These are phyloP conservation scores for Pelusios castaneus DNA, from an alignment of 2,113 vertebrate genomes.

Conservation along the genomic window DNA sequence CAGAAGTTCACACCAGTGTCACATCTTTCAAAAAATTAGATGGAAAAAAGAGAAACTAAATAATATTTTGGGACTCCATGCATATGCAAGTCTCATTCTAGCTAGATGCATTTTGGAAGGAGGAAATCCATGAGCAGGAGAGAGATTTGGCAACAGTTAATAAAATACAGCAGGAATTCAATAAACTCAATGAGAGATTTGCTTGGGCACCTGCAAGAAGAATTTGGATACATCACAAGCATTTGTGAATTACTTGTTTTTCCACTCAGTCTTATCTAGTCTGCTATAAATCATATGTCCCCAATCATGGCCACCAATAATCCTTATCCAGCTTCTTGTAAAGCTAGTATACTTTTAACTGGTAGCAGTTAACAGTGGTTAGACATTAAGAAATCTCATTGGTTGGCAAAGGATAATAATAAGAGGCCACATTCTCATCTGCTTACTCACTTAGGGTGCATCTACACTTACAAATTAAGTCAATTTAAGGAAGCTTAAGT, in stretches of 20 bases:
- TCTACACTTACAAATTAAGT: too few species aligned
- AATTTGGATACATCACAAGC: neutral
- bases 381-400: neutral
- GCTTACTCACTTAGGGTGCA: rapidly evolving
- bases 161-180: neutral
- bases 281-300: neutral
- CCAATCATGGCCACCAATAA: neutral
- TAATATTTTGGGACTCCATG: neutral
- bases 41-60: neutral
- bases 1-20: too few species aligned
- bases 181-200: neutral
- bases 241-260: too few species aligned
- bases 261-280: neutral
- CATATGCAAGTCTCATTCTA: neutral
- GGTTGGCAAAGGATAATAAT: neutral
- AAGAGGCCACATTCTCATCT: neutral
- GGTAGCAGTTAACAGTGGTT: neutral
- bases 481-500: too few species aligned
- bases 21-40: neutral
- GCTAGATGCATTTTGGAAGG: neutral
- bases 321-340: neutral
- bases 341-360: neutral
- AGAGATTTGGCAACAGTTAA: neutral
- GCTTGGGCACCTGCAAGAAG: neutral
- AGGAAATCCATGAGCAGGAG: neutral